A percentile compares a stretch with the other conserved stretches of the same genome.
Evolutionary conservation across 2,797 vertebrate species (phyloP).

Genomic region (Gymnopithys bicolor): DNA sequence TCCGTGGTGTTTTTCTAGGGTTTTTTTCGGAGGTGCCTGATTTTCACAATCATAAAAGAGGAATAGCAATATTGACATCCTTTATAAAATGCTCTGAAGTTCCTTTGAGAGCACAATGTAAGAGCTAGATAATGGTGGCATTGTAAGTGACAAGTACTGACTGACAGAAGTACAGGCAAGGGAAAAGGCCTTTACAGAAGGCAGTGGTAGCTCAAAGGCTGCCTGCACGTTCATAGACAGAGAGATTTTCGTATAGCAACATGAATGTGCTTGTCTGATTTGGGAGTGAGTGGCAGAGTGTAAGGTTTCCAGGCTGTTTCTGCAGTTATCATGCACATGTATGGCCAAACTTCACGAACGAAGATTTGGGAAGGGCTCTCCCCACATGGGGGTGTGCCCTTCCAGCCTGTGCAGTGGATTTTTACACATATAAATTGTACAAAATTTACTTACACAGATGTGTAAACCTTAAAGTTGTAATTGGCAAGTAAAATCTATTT

Average conservation of each 20-base stretch:
- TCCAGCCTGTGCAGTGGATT: too few species aligned
- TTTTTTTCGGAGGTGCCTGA: background rate
- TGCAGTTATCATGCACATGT: background rate
- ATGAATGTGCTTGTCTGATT: background rate
- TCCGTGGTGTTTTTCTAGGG: background rate
- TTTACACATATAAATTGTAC: background rate
- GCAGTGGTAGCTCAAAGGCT: background rate
- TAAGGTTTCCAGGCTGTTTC: background rate
- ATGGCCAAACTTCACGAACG: too few species aligned
- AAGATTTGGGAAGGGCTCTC: too few species aligned
- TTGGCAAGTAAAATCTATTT: background rate
- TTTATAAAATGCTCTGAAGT: background rate
- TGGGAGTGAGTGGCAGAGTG: accelerated
- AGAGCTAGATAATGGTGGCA: background rate
- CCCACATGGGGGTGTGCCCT: too few species aligned
- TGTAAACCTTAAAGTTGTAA: background rate
- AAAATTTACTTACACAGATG: background rate
- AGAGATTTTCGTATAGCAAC: background rate
- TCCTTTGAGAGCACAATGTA: background rate
- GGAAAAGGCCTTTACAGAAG: background rate
- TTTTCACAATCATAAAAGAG: slow-evolving; percentile 17
- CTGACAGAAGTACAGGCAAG: background rate
- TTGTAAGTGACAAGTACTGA: slow-evolving; percentile 15
- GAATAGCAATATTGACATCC: background rate
- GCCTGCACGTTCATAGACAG: background rate